Base-by-base conservation (phyloP, 2,797 vertebrate species). In the Diglossa cyanea region DNA sequence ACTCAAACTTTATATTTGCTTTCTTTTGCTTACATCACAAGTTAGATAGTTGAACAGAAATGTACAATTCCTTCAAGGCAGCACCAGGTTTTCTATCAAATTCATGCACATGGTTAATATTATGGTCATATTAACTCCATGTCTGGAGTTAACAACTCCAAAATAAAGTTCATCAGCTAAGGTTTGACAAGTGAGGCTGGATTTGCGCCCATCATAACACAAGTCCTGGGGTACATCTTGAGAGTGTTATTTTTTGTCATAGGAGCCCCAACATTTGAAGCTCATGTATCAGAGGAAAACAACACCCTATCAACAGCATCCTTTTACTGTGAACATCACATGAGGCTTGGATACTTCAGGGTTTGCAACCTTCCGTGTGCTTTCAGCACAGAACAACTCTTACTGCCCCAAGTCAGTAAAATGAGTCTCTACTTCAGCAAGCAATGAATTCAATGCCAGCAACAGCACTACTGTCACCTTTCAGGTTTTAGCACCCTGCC, bases 121-220 rank as follows among this genome's bases (percentile, higher is more conserved):
- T 20, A 26, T 5, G 8, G 60, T 57, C 28, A 24, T 17, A 67
- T 31, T 84, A 94, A 95, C 72, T 67, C 61, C 61, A 47, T 6
- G 35, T 8, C 57, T 5, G n/a, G n/a, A 57, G 23, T 25, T 57
- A 57, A 33, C 13, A 92, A 57, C 30, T 74, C 50, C 77, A 94
- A 91, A 83, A 54, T 17, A 62, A 76, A 83, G 53, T 88, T 78
- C 18, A 83, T 24, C 51, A 31, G 73, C 92, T 88, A 91, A 57
- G 71, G 42, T 75, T 96, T 95, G 94, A 89, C 37, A 7, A 88
- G 26, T 1, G 8, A 83, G n/a, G 57, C 6, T 55, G 87, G 66
- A 88, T 86, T 88, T 77, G 67, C 20, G 95, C 39, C 79, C 62
- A 78, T 31, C 40, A 20, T 20, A 45, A 72, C 35, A 31, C 26